Base-by-base conservation (phyloP, 2,888 invertebrate species). In the Epinotia bilunana region DNA sequence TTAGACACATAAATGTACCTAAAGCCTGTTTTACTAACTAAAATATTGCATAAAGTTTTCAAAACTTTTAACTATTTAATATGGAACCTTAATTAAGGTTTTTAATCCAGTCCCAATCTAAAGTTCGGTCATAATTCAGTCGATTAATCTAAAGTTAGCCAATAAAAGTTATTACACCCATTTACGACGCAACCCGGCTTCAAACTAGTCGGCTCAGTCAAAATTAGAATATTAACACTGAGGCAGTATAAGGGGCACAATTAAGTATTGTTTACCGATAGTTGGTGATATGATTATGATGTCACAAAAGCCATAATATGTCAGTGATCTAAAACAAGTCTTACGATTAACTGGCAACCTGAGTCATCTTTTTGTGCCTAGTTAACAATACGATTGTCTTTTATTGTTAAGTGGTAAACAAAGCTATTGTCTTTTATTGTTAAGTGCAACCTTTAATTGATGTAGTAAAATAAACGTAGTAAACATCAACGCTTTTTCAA, bases 121-220 rank as follows among this genome's bases (percentile, higher is more conserved):
- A 74, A 74, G 16, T 74, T 74, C 3, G 57, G 33, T n/a, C 57
- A 64, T 67, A 64, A 72, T 49, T 74, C 58, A 43, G 18, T 20
- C 49, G 39, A 70, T 73, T 74, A 70, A 74, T 64, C 49, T 20
- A 74, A 74, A 74, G 74, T 74, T 74, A 4, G n/a, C 58, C 39
- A 74, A 74, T 74, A 70, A 74, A 74, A 70, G 64, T 74, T 64
- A 74, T 46, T 49, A 18, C 62, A 12, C 18, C 49, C 67, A 53
- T 69, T 53, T 69, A 74, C 63, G 68, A 69, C 49, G 43, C 55
- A 60, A 60, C 23, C 39, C 20, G 12, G 1, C 20, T 9, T 39
- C 39, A 9, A 39, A 68, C 63, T 63, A 63, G 62, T 63, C 46
- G 43, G 67, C n/a, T 33, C 16, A 9, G 61, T 16, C 16, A 46